Evolutionary conservation across 2,797 vertebrate genomes (phyloP), one percentile per base, ranked within the genome.

Genomic region (Petrocephalus sullivani): DNA sequence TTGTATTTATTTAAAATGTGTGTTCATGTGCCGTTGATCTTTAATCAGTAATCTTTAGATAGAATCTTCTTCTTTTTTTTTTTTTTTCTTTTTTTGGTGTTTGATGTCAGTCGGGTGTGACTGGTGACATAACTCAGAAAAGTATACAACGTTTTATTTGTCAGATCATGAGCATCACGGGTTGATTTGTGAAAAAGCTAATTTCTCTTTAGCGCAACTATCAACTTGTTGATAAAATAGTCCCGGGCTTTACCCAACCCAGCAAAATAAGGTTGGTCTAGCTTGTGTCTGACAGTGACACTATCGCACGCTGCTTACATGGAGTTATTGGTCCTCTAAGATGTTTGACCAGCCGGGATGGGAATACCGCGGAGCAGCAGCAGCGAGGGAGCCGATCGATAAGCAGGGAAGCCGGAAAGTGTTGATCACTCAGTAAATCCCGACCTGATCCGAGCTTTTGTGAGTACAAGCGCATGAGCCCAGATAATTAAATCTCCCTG

Each of bases 81-180:
- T 28, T 28, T 28, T 41, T 41, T 41, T 3, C 3, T 41, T 78
- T 78, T 33, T 78, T 8, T 78, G 5, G 51, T 58, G 21, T 94
- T 93, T 93, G 93, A 94, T 94, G 92, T 91, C 91, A 92, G 93
- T 90, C 90, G 91, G 91, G 91, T 83, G 92, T 93, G 93, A 60
- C 41, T 78, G 90, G 90, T 92, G 94, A 90, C 93, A 91, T 93
- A 94, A 93, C 92, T 85, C 91, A 93, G 93, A 93, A 93, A 93
- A 94, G 92, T 92, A 9, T 93, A 93, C 93, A 94, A 93, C 95
- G 95, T 94, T 94, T 94, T 93, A 94, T 95, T 91, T 93, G 90
- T 92, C 93, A 93, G 93, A 94, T 93, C 92, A 90, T 75, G 92
- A 92, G 93, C 93, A 94, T 95, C 93, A 92, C 94, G 91, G 90